phyloP scores from a whole-genome alignment of 2,113 vertebrate species.

The Zosterops japonicus region DNA sequence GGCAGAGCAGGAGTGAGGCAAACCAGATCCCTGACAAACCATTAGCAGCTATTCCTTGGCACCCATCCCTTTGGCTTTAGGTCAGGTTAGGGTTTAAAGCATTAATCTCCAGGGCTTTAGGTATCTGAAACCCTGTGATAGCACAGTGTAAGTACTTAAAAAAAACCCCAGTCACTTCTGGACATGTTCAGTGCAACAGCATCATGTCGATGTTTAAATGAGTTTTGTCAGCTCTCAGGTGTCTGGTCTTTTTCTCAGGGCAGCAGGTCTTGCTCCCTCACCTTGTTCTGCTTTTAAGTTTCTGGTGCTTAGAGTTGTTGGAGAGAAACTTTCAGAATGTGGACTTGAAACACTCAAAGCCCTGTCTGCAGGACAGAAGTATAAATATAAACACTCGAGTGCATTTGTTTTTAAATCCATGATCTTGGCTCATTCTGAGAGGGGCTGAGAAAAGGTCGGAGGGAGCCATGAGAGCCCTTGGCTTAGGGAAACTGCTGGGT shows the following conservation, averaged over 20 bases:
- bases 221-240: conserved; percentile 32
- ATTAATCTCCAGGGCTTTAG: neutral
- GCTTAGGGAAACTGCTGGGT: neutral
- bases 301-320: neutral
- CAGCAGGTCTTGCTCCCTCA: neutral
- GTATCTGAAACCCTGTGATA: neutral
- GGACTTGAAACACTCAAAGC: neutral
- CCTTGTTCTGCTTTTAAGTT: conserved; percentile 4
- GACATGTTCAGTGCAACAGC: neutral
- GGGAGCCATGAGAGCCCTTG: neutral
- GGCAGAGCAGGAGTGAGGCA: neutral
- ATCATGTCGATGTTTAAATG: neutral
- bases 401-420: neutral
- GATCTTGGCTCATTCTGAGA: neutral
- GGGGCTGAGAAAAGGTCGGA: neutral
- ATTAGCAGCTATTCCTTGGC: neutral
- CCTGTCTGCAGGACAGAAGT: neutral
- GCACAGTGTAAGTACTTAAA: neutral
- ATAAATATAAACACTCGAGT: neutral
- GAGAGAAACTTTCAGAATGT: neutral
- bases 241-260: neutral
- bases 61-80: neutral
- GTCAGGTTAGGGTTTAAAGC: neutral
- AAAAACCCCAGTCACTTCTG: neutral
- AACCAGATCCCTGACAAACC: neutral